These are phyloP conservation scores for Gobius niger DNA, from an alignment of 2,113 vertebrate species.

Conservation along the genomic window DNA sequence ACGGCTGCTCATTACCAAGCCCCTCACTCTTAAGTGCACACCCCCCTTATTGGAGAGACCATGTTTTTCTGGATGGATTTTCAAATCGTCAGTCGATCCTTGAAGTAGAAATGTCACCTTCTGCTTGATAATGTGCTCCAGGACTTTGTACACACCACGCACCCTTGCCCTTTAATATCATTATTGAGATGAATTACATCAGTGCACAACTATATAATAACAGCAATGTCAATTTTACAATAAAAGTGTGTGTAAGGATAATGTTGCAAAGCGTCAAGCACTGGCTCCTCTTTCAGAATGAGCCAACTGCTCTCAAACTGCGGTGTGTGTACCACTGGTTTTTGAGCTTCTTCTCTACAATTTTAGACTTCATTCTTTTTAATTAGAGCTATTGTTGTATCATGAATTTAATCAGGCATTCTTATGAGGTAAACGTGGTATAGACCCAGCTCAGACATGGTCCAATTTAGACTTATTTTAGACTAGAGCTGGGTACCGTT, in stretches of 20 bases:
- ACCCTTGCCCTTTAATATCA: background rate
- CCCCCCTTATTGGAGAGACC: conserved; percentile 33
- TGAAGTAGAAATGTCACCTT: conserved; percentile 60
- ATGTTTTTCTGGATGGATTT: conserved; percentile 32
- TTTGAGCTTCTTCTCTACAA: too few species aligned
- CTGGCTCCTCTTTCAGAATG: too few species aligned
- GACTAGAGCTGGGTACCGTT: too few species aligned
- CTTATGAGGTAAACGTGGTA: too few species aligned
- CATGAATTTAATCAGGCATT: too few species aligned
- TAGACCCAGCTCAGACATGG: too few species aligned
- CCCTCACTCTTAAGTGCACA: conserved; percentile 47
- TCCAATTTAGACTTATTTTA: too few species aligned
- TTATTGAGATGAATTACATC: background rate
- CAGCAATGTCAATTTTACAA: background rate
- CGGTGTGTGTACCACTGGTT: too few species aligned
- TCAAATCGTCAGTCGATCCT: conserved; percentile 43
- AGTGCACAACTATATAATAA: background rate
- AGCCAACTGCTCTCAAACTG: too few species aligned
- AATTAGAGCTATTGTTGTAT: too few species aligned
- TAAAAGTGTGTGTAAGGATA: background rate
- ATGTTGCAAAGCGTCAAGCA: background rate
- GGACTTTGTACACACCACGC: background rate
- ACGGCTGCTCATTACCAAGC: conserved; percentile 53
- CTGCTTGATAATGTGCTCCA: conserved; percentile 38
- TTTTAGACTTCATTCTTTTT: too few species aligned